Percentiles rank a stretch among this genome's conserved stretches.
Evolutionary conservation across 2,797 vertebrate genomes (phyloP).

Genomic region (Enteromius trimaculatus): DNA sequence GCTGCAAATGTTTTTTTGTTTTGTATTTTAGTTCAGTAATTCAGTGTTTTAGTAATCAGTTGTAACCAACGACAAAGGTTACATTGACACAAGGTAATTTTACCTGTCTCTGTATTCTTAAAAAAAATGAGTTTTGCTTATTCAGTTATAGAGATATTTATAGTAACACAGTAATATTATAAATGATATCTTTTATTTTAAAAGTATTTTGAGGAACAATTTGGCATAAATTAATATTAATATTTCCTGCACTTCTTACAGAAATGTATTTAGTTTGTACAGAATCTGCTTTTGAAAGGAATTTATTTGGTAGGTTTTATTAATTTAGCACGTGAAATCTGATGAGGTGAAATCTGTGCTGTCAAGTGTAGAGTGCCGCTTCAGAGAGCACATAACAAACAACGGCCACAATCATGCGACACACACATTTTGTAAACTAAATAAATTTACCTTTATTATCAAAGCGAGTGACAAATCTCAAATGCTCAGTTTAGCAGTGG

Average conservation of each 20-base stretch:
- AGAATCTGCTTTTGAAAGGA: neutral
- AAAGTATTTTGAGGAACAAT: neutral
- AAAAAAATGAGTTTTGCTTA: neutral
- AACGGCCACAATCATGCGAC: neutral
- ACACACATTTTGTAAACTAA: neutral
- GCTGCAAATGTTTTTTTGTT: neutral
- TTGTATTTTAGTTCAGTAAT: too few relatives aligned
- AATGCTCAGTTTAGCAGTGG: conserved; percentile 22
- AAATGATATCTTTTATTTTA: neutral
- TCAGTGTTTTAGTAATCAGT: too few relatives aligned
- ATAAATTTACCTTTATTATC: neutral
- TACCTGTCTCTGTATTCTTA: neutral
- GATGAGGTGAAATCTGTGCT: conserved; percentile 24
- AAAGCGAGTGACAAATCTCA: neutral
- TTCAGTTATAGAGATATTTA: neutral
- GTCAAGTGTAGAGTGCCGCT: neutral
- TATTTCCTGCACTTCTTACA: neutral
- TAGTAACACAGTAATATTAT: neutral
- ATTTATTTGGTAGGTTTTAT: conserved; percentile 3
- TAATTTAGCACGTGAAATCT: conserved; percentile 13
- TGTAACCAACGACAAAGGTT: neutral
- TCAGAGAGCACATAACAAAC: neutral
- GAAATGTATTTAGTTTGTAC: neutral
- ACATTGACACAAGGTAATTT: neutral
- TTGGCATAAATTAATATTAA: neutral